These are phyloP conservation scores for Leptinotarsa lineolata DNA, from an alignment of 1,140 invertebrate genomes.

Conservation along the genomic window DNA sequence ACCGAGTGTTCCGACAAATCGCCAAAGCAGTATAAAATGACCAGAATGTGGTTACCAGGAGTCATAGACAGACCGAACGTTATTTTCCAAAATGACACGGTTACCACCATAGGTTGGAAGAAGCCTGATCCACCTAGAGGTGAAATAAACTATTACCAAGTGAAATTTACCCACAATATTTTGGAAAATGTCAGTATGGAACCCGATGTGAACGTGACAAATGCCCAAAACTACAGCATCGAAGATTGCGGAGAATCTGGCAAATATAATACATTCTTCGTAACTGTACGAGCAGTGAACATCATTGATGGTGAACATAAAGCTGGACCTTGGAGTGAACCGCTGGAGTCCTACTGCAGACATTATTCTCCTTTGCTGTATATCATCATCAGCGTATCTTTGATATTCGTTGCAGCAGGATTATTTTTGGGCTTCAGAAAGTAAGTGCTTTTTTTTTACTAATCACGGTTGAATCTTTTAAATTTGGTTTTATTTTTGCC, in stretches of 20 bases:
- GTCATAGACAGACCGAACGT: constrained; percentile 58
- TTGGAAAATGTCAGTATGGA: background rate
- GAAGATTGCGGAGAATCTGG: constrained; percentile 55
- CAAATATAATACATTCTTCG: constrained; percentile 46
- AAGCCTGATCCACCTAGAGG: constrained; percentile 67
- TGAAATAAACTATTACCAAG: constrained; percentile 62
- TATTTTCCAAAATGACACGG: constrained; percentile 57
- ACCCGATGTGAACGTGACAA: constrained; percentile 8
- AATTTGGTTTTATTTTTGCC: too few relatives aligned
- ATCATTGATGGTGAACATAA: constrained; percentile 38
- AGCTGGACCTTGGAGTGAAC: constrained; percentile 57
- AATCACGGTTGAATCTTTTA: background rate
- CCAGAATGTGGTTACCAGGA: constrained; percentile 65
- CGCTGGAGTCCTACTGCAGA: constrained; percentile 20
- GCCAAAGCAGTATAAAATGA: constrained; percentile 56
- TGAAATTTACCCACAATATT: constrained; percentile 46
- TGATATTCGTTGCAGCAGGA: background rate
- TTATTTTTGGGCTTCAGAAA: constrained; percentile 10
- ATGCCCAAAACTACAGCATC: constrained; percentile 40
- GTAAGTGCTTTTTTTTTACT: background rate
- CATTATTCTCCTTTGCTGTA: constrained; percentile 2
- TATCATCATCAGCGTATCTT: constrained; percentile 7
- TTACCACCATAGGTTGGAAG: constrained; percentile 62
- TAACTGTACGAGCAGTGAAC: constrained; percentile 42
- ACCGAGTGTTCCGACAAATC: constrained; percentile 66